These are phyloP conservation scores for Clarias laeviceps DNA, from an alignment of 2,797 vertebrate genomes.

Conservation along the genomic window DNA sequence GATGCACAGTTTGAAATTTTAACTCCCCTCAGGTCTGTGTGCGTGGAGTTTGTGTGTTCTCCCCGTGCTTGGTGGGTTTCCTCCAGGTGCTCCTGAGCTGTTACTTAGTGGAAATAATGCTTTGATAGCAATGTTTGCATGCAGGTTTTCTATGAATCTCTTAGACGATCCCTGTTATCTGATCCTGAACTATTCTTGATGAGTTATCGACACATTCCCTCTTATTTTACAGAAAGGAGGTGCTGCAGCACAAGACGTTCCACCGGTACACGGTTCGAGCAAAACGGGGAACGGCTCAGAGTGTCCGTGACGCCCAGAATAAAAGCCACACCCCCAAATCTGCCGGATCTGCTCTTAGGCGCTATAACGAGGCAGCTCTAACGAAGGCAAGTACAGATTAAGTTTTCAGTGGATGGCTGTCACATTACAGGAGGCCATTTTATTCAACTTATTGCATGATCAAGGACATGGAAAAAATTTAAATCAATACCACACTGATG, in stretches of 20 bases:
- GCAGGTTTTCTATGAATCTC: not conserved
- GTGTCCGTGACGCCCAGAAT: slow-evolving; percentile 83
- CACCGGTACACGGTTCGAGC: slow-evolving; percentile 95
- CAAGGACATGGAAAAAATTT: too few relatives aligned
- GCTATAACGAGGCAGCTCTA: slow-evolving; percentile 87
- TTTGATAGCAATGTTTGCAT: not conserved
- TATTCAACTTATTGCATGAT: not conserved
- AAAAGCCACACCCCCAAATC: slow-evolving; percentile 80
- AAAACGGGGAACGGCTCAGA: slow-evolving; percentile 87
- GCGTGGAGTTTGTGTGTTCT: too few relatives aligned
- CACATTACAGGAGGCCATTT: not conserved
- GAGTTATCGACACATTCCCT: not conserved
- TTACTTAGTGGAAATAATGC: not conserved
- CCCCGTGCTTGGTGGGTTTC: too few relatives aligned
- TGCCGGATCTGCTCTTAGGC: slow-evolving; percentile 86
- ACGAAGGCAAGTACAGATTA: slow-evolving; percentile 72
- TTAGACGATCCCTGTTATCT: not conserved
- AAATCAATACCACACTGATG: too few relatives aligned
- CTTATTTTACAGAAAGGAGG: slow-evolving; percentile 75
- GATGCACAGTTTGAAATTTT: not conserved
- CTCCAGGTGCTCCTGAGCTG: too few relatives aligned
- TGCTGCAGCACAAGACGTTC: slow-evolving; percentile 92
- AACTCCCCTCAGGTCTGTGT: too few relatives aligned
- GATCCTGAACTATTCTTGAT: not conserved
- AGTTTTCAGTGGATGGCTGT: not conserved